Percentiles rank a stretch among this genome's conserved stretches.
Conservation (phyloP, 2,113 vertebrate species). For the Cinclus cinclus region DNA sequence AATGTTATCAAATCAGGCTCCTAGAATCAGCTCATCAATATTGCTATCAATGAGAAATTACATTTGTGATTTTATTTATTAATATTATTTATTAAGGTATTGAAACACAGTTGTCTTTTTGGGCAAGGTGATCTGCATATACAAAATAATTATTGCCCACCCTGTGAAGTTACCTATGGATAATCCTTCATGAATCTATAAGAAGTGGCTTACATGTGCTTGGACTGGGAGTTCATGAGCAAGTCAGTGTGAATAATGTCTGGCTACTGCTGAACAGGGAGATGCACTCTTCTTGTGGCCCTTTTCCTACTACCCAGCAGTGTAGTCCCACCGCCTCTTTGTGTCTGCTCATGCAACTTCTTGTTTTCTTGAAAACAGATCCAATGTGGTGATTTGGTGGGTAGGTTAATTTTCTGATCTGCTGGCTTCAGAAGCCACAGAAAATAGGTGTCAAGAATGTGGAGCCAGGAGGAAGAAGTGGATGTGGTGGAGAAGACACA, state of each 20-base stretch:
- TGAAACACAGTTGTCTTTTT: background rate
- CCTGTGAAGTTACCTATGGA: background rate
- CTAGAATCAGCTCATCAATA: background rate
- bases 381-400: fast-evolving
- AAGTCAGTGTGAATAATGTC: background rate
- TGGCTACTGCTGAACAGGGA: background rate
- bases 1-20: background rate
- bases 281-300: background rate
- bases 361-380: background rate
- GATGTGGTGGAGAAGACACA: background rate
- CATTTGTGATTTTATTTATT: background rate
- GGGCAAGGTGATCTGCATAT: background rate
- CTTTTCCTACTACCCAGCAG: background rate
- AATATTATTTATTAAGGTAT: background rate
- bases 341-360: background rate
- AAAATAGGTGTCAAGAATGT: background rate
- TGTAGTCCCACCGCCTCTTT: background rate
- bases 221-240: background rate
- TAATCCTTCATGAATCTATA: background rate
- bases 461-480: background rate
- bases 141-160: background rate
- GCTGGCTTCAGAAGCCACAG: background rate
- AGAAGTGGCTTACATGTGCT: background rate
- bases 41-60: background rate
- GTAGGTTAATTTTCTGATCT: background rate